Base-by-base conservation (phyloP, 1,140 invertebrate genomes). In the Aradophagus sp. region DNA sequence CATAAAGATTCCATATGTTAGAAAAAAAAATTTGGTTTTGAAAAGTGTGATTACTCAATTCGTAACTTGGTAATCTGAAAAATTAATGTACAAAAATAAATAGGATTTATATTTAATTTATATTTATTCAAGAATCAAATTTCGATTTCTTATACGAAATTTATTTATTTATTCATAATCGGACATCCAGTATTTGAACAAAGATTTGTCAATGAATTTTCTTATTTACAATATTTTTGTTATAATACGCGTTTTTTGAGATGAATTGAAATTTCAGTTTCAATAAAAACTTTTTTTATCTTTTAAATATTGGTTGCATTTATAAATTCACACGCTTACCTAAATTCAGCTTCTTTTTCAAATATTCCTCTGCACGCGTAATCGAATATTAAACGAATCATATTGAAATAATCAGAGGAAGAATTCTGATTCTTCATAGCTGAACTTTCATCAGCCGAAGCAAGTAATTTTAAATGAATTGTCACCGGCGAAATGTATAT, bases 41-140 rank as follows among this genome's bases (percentile, higher is more conserved):
- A 52, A 91, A 87, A 15, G 92, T 90, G 6, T 87, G 83, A 73
- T 91, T 89, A 38, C 88, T 86, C 12, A 91, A 84, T 82, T 97
- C 93, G 81, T 95, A 91, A 76, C 90, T 93, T 1, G 92, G 90
- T 79, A 97, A 88, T 82, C 93, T 95, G 81, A 72, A 88, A 84
- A 34, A 41, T 59, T 11, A 61, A 36, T 19, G 13, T 39, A 7
- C 34, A n/a, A n/a, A n/a, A 58, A 12, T 47, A 27, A 19, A 3
- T 34, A 13, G 11, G 16, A 26, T 16, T 26, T 52, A 35, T 11
- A n/a, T n/a, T n/a, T n/a, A n/a, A n/a, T n/a, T n/a, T n/a, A n/a
- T n/a, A n/a, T n/a, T n/a, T n/a, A n/a, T n/a, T n/a, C n/a, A 35
- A 35, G 16, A 20, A 20, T 2, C 20, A 17, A 53, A 31, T 26